Percentiles rank a stretch among this genome's conserved stretches.
Conservation (phyloP, 2,113 vertebrate genomes). For the Phylloscopus whistleri region DNA sequence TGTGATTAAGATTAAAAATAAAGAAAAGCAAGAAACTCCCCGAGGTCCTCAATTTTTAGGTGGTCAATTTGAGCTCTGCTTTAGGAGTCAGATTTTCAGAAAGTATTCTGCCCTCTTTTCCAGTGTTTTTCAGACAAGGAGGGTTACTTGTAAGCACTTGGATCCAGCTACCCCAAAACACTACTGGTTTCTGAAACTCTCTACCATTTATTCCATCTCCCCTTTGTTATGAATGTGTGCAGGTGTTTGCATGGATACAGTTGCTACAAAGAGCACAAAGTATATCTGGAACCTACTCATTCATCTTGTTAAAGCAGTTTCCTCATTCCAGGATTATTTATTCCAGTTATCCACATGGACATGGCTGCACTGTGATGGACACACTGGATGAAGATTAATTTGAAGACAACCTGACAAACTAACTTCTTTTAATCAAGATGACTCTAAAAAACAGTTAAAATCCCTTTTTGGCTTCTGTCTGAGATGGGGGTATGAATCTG, state of each 20-base stretch:
- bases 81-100: neutral
- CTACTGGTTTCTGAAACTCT: neutral
- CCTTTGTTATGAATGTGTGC: neutral
- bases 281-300: neutral
- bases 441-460: neutral
- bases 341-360: neutral
- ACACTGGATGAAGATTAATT: neutral
- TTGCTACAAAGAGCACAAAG: neutral
- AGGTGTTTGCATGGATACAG: neutral
- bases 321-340: neutral
- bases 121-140: neutral
- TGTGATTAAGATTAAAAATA: neutral
- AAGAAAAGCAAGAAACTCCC: neutral
- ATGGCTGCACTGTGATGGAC: neutral
- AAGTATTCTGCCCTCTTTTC: neutral
- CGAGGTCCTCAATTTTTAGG: neutral
- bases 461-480: neutral
- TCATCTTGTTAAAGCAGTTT: neutral
- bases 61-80: neutral
- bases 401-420: neutral
- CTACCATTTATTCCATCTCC: neutral
- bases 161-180: neutral
- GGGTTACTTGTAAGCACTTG: neutral
- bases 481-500: neutral
- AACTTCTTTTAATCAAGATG: neutral